A percentile compares a stretch with the other conserved stretches of the same genome.
phyloP scores from a whole-genome alignment of 2,888 invertebrate genomes.

The Lycia hirtaria region DNA sequence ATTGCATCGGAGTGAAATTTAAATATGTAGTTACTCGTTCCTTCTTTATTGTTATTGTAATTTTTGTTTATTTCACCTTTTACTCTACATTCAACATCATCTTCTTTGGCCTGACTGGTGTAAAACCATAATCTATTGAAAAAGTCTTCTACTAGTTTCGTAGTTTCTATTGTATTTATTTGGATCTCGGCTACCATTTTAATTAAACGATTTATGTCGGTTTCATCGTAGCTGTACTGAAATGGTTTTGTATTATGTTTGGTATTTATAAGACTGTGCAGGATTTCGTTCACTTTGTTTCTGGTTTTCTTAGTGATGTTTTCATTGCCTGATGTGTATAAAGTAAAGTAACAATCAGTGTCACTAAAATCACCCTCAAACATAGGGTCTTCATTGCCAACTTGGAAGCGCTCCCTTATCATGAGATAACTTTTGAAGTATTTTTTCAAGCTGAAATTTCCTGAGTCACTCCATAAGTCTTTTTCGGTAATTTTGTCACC shows the following conservation, averaged over 20 bases:
- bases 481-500: slow-evolving; percentile 45
- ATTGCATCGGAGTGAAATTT: slow-evolving; percentile 34
- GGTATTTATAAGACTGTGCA: slow-evolving; percentile 47
- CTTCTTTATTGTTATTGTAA: slow-evolving; percentile 3
- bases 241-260: slow-evolving; percentile 38
- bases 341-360: slow-evolving; percentile 47
- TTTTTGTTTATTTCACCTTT: slow-evolving; percentile 2
- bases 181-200: slow-evolving; percentile 42
- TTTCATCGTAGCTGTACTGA: slow-evolving; percentile 44
- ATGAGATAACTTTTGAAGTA: slow-evolving; percentile 53
- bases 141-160: background rate
- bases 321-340: slow-evolving; percentile 52
- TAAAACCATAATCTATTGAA: background rate
- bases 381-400: slow-evolving; percentile 43
- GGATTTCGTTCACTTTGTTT: slow-evolving; percentile 33
- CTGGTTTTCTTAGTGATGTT: background rate
- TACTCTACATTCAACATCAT: background rate
- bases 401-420: slow-evolving; percentile 47
- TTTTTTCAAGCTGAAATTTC: slow-evolving; percentile 47
- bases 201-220: slow-evolving; percentile 43
- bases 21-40: background rate
- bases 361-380: slow-evolving; percentile 47
- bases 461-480: slow-evolving; percentile 41
- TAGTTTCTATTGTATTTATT: too few species aligned
- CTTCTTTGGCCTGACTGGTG: background rate